Percentiles rank a stretch among this genome's conserved stretches.
phyloP scores from a whole-genome alignment of 2,113 vertebrate species.

The Symphodus melops region DNA sequence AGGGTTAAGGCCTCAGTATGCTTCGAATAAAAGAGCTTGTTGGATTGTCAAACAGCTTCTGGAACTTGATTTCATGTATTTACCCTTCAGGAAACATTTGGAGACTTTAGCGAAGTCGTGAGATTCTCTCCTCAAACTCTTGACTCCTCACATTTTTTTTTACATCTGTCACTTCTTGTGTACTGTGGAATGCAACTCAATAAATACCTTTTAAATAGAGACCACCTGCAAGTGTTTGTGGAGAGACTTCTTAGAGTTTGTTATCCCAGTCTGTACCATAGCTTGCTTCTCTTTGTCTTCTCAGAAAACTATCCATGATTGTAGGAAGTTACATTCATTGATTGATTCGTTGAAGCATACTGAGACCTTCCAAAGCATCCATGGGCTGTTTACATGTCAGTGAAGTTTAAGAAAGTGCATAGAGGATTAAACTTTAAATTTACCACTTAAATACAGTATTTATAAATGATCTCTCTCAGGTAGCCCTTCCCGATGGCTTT shows the following conservation, averaged over 20 bases:
- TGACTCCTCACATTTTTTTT: too few species aligned
- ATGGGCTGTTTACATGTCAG: conserved; percentile 29
- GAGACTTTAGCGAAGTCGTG: background rate
- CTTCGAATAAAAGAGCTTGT: conserved; percentile 25
- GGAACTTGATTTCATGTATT: background rate
- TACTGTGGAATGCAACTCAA: too few species aligned
- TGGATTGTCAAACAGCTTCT: background rate
- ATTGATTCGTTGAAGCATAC: conserved; percentile 54
- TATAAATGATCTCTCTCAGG: conserved; percentile 10
- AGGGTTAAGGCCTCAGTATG: conserved; percentile 36
- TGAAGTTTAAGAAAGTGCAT: conserved; percentile 66
- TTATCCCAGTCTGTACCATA: background rate
- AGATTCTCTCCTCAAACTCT: background rate
- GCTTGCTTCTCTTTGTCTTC: background rate
- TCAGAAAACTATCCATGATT: too few species aligned
- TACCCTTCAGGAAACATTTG: too few species aligned
- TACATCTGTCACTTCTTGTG: too few species aligned
- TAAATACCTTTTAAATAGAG: too few species aligned
- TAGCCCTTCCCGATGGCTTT: conserved; percentile 33
- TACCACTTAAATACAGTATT: conserved; percentile 23
- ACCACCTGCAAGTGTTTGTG: too few species aligned
- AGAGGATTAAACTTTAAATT: conserved; percentile 34
- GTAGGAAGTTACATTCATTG: background rate
- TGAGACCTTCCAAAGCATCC: conserved; percentile 39
- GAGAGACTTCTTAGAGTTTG: background rate